Percentiles rank a stretch among this genome's conserved stretches.
Evolutionary conservation across 2,797 vertebrate genomes (phyloP).

Genomic region (Caiman crocodilus): DNA sequence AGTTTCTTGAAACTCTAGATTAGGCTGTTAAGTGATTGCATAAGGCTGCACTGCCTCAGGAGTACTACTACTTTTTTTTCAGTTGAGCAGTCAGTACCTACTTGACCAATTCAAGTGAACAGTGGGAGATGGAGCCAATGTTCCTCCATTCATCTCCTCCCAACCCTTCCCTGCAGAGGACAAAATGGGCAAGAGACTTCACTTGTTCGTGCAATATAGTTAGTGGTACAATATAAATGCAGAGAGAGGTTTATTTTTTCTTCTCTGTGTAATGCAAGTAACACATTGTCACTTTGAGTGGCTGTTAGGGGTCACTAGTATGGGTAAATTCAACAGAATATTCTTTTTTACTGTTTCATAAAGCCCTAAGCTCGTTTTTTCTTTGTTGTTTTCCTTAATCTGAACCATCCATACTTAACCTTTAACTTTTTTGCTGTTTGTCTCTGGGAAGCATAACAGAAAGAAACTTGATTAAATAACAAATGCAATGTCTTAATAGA

Average conservation of each 20-base stretch:
- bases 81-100: background rate
- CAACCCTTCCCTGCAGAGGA: background rate
- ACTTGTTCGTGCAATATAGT: background rate
- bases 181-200: background rate
- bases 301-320: background rate
- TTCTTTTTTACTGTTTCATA: background rate
- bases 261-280: no score
- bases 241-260: no score
- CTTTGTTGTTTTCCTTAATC: background rate
- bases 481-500: background rate
- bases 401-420: background rate
- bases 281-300: no score
- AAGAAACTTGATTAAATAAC: background rate
- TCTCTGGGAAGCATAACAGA: background rate
- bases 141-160: background rate
- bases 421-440: background rate
- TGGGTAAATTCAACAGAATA: background rate
- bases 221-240: no score
- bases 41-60: background rate
- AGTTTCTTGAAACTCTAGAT: background rate
- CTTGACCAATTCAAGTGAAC: background rate
- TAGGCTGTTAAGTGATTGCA: background rate
- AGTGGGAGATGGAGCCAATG: background rate
- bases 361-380: background rate
- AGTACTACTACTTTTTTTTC: background rate